Percentiles rank a stretch among this genome's conserved stretches.
Conservation (phyloP, 2,113 vertebrate species). For the Chauna torquata region DNA sequence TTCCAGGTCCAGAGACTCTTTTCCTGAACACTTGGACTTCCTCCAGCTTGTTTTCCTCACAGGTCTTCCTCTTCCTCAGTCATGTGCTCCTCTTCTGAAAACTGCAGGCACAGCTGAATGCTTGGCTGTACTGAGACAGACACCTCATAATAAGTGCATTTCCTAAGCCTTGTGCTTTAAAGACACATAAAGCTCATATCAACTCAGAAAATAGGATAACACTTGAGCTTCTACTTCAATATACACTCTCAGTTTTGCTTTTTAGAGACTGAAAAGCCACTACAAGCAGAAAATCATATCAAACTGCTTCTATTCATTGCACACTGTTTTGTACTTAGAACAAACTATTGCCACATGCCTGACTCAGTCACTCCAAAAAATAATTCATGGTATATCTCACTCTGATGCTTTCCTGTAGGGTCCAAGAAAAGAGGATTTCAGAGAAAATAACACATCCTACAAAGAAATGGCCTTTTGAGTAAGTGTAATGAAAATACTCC, state of each 20-base stretch:
- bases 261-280: background rate
- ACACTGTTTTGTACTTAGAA: background rate
- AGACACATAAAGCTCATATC: background rate
- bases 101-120: accelerated
- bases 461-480: background rate
- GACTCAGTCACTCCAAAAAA: conserved; percentile 4
- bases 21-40: background rate
- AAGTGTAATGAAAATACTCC: background rate
- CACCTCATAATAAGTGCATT: background rate
- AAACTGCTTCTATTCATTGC: background rate
- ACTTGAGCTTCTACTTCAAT: background rate
- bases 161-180: background rate
- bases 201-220: background rate
- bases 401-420: background rate
- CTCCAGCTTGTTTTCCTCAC: background rate
- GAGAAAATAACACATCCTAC: background rate
- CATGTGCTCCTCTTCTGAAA: background rate
- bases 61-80: background rate
- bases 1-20: background rate
- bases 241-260: background rate
- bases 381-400: background rate
- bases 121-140: background rate
- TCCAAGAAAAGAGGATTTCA: background rate
- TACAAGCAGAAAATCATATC: conserved; percentile 3
- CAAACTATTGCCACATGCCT: background rate